phyloP scores from a whole-genome alignment of 2,113 vertebrate genomes.

The Odontesthes bonariensis region DNA sequence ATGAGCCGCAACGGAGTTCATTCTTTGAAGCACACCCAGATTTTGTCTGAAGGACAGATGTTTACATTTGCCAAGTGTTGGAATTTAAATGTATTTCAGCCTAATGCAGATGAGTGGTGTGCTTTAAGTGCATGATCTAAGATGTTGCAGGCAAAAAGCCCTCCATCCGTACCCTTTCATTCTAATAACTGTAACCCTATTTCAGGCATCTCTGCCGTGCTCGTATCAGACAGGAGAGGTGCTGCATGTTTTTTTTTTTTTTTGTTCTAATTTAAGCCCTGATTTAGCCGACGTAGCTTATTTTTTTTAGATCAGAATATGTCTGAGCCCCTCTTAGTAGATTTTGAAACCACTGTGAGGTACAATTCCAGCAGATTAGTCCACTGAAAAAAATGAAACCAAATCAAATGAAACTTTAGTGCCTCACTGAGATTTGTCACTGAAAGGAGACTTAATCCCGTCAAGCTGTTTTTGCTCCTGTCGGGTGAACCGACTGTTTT shows the following conservation, averaged over 20 bases:
- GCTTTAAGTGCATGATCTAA: not conserved
- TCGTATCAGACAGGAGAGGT: constrained; percentile 4
- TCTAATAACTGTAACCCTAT: not conserved
- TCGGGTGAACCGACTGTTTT: constrained; percentile 1
- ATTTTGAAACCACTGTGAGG: constrained; percentile 31
- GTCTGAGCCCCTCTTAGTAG: constrained; percentile 51
- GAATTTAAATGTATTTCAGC: not conserved
- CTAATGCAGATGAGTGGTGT: not conserved
- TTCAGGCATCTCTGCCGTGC: not conserved
- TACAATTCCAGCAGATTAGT: constrained; percentile 43
- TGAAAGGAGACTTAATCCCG: constrained; percentile 31
- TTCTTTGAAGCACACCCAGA: constrained; percentile 18
- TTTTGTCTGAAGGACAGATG: constrained; percentile 9
- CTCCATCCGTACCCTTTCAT: not conserved
- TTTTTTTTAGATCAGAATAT: constrained; percentile 37
- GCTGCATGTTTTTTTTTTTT: constrained; percentile 42
- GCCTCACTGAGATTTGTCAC: constrained; percentile 17
- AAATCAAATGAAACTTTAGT: constrained; percentile 1
- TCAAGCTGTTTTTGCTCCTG: constrained; percentile 11
- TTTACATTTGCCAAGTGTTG: constrained; percentile 4
- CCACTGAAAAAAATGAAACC: constrained; percentile 36
- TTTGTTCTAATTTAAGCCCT: constrained; percentile 44
- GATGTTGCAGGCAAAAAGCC: not conserved
- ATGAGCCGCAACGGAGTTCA: constrained; percentile 31
- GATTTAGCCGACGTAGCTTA: constrained; percentile 38